Evolutionary conservation across 2,888 invertebrate genomes (phyloP), one percentile per base, ranked within the genome.

Genomic region (Pilophorus perplexus): DNA sequence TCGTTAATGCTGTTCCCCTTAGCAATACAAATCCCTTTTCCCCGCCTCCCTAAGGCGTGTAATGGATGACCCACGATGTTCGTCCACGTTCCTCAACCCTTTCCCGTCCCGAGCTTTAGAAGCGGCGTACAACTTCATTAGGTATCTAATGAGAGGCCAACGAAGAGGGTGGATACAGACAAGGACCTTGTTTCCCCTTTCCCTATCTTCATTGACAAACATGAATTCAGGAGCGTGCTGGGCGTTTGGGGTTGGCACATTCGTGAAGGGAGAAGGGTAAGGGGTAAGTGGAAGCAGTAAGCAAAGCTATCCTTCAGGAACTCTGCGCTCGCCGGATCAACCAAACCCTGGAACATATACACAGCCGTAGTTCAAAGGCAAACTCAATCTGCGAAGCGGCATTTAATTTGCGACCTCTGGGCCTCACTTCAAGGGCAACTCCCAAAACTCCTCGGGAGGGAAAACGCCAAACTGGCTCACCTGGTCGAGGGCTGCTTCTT

Each of bases 161-260:
- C 10, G 18, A 48, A 48, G 40, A 16, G 25, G 57, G 38, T 38
- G 55, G 37, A 37, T 22, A 25, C 42, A 59, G 42, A 55, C 55
- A 55, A 55, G 55, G 40, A 38, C 38, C 40, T 23, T 55, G 55
- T 52, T 52, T 52, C 52, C 28, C 52, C 25, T 46, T 52, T 42
- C 59, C 42, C 59, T 59, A 12, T 59, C 59, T 59, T 59, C 59
- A 59, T 59, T 59, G 59, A 42, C 59, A 59, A 59, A 59, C 59
- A 59, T 59, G 59, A 59, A 59, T 59, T 59, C 59, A 57, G 20
- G 42, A 40, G 59, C 10, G 38, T 12, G 33, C 33, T 33, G 6
- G 12, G 33, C 12, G n/a, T n/a, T n/a, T n/a, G n/a, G n/a, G n/a
- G n/a, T n/a, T n/a, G n/a, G n/a, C n/a, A n/a, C n/a, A n/a, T n/a